Conservation (phyloP, 2,888 invertebrate genomes). For the Eugnorisma glareosa region DNA sequence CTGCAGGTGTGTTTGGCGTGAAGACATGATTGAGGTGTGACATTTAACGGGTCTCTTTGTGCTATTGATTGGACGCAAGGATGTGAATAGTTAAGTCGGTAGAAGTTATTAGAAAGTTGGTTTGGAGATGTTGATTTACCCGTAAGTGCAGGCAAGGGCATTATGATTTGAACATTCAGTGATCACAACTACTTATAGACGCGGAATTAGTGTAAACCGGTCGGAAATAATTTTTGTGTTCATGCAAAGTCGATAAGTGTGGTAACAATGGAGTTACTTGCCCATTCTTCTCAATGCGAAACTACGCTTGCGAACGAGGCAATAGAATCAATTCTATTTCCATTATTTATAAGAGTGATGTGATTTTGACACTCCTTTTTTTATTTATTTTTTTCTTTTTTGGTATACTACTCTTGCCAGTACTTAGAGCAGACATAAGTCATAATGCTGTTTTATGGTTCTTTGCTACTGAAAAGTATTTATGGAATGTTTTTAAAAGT, state of each 20-base stretch:
- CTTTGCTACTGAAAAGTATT: neutral
- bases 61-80: slow-evolving; percentile 60
- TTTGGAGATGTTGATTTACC: neutral
- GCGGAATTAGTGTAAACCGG: neutral
- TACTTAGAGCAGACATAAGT: neutral
- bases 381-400: too few species aligned
- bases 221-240: neutral
- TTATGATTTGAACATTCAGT: neutral
- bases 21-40: slow-evolving; percentile 80
- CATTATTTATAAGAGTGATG: too few species aligned
- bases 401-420: neutral
- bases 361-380: too few species aligned
- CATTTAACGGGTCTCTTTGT: slow-evolving; percentile 79
- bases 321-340: too few species aligned
- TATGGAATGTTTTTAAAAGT: neutral
- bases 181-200: neutral
- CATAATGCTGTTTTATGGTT: neutral
- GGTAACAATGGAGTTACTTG: neutral
- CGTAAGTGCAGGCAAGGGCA: neutral
- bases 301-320: too few species aligned
- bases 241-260: neutral
- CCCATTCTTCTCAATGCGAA: neutral
- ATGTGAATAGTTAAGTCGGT: slow-evolving; percentile 46
- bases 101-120: slow-evolving; percentile 56
- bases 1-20: slow-evolving; percentile 77